These are phyloP conservation scores for Myrmecophaga tridactyla DNA, from an alignment of 2,113 vertebrate genomes.

Conservation along the genomic window DNA sequence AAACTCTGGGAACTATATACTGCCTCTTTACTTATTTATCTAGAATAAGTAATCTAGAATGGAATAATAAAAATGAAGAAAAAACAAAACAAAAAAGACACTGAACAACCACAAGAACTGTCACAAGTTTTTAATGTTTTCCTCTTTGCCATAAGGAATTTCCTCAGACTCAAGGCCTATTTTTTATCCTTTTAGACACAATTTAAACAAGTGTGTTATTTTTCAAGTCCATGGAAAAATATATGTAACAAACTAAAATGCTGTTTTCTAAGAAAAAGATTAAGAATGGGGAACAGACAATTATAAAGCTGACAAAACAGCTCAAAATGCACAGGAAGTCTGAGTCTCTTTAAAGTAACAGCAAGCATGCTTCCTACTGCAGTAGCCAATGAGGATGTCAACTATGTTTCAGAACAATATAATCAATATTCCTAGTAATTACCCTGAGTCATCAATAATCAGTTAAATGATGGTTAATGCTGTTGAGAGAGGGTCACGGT, in stretches of 20 bases:
- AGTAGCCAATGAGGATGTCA: not conserved
- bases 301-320: slow-evolving; percentile 13
- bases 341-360: not conserved
- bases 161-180: not conserved
- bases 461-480: not conserved
- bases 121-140: slow-evolving; percentile 1
- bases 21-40: not conserved
- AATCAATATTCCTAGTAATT: not conserved
- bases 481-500: not conserved
- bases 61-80: not conserved
- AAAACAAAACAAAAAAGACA: not conserved
- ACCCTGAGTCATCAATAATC: not conserved
- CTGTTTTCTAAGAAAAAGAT: not conserved
- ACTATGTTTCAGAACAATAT: not conserved
- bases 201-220: not conserved
- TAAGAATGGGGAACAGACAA: not conserved
- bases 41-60: not conserved
- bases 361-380: not conserved
- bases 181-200: not conserved
- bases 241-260: slow-evolving; percentile 6
- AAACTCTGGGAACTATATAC: not conserved
- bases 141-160: not conserved
- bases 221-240: not conserved
- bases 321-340: not conserved
- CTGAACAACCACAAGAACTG: slow-evolving; percentile 3